Base-by-base conservation (phyloP, 2,797 vertebrate genomes). In the Syngnathus rostellatus region DNA sequence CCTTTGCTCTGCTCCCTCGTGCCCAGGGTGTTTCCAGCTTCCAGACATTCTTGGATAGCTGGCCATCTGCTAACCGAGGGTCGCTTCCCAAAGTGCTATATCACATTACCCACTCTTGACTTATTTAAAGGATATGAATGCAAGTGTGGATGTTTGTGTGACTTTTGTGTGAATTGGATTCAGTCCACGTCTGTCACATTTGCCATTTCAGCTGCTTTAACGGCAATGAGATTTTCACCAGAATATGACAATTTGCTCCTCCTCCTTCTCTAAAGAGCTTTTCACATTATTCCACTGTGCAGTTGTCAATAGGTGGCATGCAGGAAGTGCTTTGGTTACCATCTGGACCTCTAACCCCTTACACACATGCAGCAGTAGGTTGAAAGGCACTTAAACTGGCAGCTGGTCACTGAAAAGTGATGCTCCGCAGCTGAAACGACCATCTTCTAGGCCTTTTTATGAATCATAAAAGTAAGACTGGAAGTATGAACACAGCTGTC, bases 11-110 rank as follows among this genome's bases (percentile, higher is more conserved):
- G 62, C 14, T 69, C 46, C 46, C 46, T 48, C 70, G 54, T 64
- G 51, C 65, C 63, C 5, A 31, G 60, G 68, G 54, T 62, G 14
- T 62, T 72, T 71, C 48, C 54, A 72, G 76, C 70, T 72, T 81
- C 70, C 76, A 70, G 60, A 76, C 66, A 65, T 67, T 72, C 81
- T 63, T 82, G 77, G 85, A 80, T 85, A 80, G 79, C 72, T 39
- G 69, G 70, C 87, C 85, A 88, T 88, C 86, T 89, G 87, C 80
- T 84, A 50, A 68, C 66, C 75, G 61, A 79, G 75, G 67, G 69
- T 66, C 74, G 75, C 73, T 68, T 80, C 66, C 73, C 79, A 62
- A 66, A 73, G 72, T 67, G 54, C 23, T 1, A 72, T 82, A 87
- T 89, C 84, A 73, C 73, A 63, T 89, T 88, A 86, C 86, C 69